phyloP scores from a whole-genome alignment of 30 jellyfish, hydroid and myxozoan species.

The Hydractinia symbiolongicarpus region DNA sequence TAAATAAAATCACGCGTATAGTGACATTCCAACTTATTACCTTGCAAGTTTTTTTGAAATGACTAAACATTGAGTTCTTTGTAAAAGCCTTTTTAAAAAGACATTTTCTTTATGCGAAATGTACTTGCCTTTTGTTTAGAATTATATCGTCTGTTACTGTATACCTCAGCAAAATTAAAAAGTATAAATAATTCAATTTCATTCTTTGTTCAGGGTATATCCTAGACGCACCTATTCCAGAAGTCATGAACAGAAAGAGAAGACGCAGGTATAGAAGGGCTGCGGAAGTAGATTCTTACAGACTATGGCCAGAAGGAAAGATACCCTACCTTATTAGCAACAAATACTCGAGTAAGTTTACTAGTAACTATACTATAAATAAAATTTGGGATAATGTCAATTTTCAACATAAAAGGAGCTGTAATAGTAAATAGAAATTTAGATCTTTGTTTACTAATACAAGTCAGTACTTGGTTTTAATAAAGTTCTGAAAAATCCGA shows the following conservation, averaged over 20 bases:
- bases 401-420: too few relatives aligned
- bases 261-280: slow-evolving; percentile 60
- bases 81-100: background rate
- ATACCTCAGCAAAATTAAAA: background rate
- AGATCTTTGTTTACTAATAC: too few relatives aligned
- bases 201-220: slow-evolving; percentile 39
- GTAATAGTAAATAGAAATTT: too few relatives aligned
- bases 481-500: too few relatives aligned
- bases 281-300: slow-evolving; percentile 36
- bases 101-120: background rate
- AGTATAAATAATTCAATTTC: background rate
- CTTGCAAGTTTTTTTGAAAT: too few relatives aligned
- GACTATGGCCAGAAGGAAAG: slow-evolving; percentile 70
- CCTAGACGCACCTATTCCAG: slow-evolving; percentile 89
- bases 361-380: too few relatives aligned
- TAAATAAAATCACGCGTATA: too few relatives aligned
- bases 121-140: background rate
- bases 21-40: too few relatives aligned
- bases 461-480: too few relatives aligned
- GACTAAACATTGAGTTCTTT: too few relatives aligned
- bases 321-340: slow-evolving; percentile 57
- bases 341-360: slow-evolving; percentile 59
- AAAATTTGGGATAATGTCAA: too few relatives aligned
- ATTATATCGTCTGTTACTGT: background rate
- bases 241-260: slow-evolving; percentile 33